Percentiles rank a stretch among this genome's conserved stretches.
Evolutionary conservation across 2,888 invertebrate species (phyloP).

Genomic region (Onthophagus sagittarius): DNA sequence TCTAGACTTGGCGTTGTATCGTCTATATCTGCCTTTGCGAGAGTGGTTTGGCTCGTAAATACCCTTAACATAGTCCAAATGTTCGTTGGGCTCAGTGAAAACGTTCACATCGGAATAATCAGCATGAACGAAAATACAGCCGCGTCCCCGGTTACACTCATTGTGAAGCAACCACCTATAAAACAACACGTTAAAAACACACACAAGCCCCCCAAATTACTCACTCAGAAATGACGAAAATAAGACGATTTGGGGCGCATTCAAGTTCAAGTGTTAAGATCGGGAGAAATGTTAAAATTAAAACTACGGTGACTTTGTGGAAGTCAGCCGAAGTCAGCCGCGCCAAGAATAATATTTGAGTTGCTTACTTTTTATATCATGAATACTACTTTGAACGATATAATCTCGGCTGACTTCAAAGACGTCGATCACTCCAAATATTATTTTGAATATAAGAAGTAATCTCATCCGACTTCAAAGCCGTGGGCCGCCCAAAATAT

Average conservation of each 20-base stretch:
- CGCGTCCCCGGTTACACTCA: slow-evolving; percentile 20
- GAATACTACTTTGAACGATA: no score
- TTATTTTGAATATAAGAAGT: no score
- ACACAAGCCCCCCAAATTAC: background rate
- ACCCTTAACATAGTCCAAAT: slow-evolving; percentile 22
- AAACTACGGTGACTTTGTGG: no score
- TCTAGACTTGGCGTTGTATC: background rate
- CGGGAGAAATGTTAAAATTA: background rate
- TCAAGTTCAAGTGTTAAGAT: background rate
- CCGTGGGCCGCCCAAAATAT: no score
- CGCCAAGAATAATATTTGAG: no score
- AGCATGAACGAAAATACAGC: slow-evolving; percentile 22
- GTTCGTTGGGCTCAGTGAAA: slow-evolving; percentile 16
- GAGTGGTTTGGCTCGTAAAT: slow-evolving; percentile 10
- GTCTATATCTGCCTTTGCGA: slow-evolving; percentile 8
- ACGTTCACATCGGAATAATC: slow-evolving; percentile 18
- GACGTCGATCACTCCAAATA: no score
- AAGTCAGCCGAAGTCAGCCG: no score
- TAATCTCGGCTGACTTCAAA: no score
- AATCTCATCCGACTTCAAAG: no score
- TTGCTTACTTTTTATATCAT: no score
- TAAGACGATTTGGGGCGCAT: background rate
- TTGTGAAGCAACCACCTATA: slow-evolving; percentile 24
- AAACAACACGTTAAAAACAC: slow-evolving; percentile 5
- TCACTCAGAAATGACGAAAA: background rate